Evolutionary conservation across 2,113 vertebrate genomes (phyloP).

Genomic region (Megaceryle torquata): DNA sequence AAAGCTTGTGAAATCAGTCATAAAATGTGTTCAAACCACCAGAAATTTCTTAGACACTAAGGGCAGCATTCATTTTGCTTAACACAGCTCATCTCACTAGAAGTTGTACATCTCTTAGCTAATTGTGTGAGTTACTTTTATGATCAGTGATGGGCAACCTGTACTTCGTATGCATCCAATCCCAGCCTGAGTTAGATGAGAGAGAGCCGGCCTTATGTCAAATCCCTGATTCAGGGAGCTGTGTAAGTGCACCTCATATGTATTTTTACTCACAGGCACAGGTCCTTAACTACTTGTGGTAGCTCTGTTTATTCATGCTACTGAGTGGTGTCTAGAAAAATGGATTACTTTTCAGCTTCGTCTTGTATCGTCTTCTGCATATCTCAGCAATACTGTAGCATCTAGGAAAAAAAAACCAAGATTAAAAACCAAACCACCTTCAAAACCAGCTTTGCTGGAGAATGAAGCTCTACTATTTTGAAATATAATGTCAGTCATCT

Average conservation of each 20-base stretch:
- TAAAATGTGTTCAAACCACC: not conserved
- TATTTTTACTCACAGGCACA: not conserved
- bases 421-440: not conserved
- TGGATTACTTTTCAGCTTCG: not conserved
- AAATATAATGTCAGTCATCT: not conserved
- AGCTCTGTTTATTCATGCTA: not conserved
- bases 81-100: not conserved
- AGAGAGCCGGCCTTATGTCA: not conserved
- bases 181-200: not conserved
- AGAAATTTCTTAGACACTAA: not conserved
- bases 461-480: not conserved
- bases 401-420: not conserved
- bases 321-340: not conserved
- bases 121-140: not conserved
- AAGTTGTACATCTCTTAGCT: not conserved
- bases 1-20: not conserved
- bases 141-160: not conserved
- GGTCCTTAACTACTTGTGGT: not conserved
- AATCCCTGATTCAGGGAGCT: not conserved
- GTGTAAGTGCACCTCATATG: not conserved
- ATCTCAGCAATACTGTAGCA: not conserved
- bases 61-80: not conserved
- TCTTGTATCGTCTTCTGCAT: not conserved
- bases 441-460: not conserved
- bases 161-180: not conserved